Evolutionary conservation across 2,113 vertebrate genomes (phyloP).

Genomic region (Lepisosteus osseus): DNA sequence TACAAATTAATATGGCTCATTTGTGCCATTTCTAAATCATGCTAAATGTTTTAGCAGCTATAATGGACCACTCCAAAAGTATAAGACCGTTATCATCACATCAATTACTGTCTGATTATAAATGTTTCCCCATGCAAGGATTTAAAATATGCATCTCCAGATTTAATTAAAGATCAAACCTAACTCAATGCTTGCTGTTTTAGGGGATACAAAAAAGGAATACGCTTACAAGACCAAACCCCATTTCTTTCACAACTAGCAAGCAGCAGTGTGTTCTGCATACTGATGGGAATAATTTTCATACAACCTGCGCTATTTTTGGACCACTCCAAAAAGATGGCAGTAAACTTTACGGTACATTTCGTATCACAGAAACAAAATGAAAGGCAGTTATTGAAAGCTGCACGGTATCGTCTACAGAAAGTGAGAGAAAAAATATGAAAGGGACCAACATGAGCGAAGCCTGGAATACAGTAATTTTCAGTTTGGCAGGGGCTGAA

Average conservation of each 20-base stretch:
- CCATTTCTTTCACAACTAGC: conserved; percentile 7
- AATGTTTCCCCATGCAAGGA: too few relatives aligned
- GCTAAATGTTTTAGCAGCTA: too few relatives aligned
- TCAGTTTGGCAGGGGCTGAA: too few relatives aligned
- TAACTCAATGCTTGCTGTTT: conserved; percentile 18
- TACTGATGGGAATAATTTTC: conserved; percentile 5
- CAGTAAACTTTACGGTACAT: conserved; percentile 10
- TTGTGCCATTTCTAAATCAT: too few relatives aligned
- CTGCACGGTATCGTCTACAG: conserved; percentile 5
- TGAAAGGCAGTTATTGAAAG: neutral
- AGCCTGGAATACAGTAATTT: too few relatives aligned
- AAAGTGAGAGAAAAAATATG: neutral
- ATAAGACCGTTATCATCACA: too few relatives aligned
- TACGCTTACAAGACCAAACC: too few relatives aligned
- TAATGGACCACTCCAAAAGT: too few relatives aligned
- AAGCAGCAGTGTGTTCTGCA: neutral
- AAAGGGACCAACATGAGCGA: too few relatives aligned
- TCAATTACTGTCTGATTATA: too few relatives aligned
- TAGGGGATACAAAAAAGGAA: conserved; percentile 16
- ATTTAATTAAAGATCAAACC: neutral
- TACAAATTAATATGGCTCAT: too few relatives aligned
- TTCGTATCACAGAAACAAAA: conserved; percentile 1
- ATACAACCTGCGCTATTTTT: conserved; percentile 9
- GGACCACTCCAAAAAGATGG: conserved; percentile 8
- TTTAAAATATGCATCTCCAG: too few relatives aligned